Evolutionary conservation across 1,140 invertebrate genomes (phyloP).

Genomic region (Drosophila hydei): DNA sequence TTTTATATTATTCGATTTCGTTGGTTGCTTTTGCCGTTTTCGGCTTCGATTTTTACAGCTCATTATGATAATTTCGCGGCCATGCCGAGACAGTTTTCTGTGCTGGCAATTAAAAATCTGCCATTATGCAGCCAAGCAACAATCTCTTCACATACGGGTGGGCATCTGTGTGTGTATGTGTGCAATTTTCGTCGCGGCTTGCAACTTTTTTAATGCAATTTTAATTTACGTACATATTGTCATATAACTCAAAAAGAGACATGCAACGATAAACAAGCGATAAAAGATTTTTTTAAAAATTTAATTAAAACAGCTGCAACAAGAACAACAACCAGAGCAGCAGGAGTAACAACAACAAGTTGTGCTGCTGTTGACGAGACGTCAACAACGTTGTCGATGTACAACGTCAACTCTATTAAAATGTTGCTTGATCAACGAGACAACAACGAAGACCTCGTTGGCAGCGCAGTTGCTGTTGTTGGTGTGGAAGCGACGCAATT

Average conservation of each 20-base stretch:
- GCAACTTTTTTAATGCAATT: conserved; percentile 71
- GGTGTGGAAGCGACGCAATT: conserved; percentile 59
- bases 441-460: conserved; percentile 34
- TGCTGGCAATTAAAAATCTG: conserved; percentile 77
- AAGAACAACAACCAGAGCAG: conserved; percentile 40
- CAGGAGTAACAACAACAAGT: conserved; percentile 40
- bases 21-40: conserved; percentile 11
- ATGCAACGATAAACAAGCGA: conserved; percentile 63
- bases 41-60: conserved; percentile 35
- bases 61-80: conserved; percentile 72
- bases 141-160: conserved; percentile 28
- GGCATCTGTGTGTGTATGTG: background rate
- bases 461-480: conserved; percentile 19
- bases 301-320: conserved; percentile 73
- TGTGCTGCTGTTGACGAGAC: conserved; percentile 69
- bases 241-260: conserved; percentile 64
- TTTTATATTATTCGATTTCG: conserved; percentile 58
- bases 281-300: conserved; percentile 76
- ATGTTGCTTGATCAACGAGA: conserved; percentile 76
- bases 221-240: conserved; percentile 79
- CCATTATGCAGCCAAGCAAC: conserved; percentile 65
- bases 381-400: conserved; percentile 72
- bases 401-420: conserved; percentile 78
- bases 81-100: conserved; percentile 52
- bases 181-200: conserved; percentile 22